These are phyloP conservation scores for Listronotus oregonensis DNA, from an alignment of 1,140 invertebrate species.

Conservation along the genomic window DNA sequence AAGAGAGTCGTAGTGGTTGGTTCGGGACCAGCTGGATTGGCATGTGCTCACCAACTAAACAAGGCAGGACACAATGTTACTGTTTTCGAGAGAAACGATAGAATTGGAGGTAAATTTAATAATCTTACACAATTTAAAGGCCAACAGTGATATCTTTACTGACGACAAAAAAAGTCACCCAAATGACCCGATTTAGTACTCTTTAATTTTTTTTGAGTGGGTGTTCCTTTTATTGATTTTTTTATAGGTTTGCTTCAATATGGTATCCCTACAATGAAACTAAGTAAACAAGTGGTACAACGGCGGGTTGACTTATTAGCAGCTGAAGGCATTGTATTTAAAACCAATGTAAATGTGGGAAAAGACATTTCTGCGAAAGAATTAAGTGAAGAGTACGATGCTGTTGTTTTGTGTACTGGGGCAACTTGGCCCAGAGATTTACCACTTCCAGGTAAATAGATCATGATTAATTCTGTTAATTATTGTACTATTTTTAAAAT, in stretches of 20 bases:
- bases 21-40: slow-evolving; percentile 92
- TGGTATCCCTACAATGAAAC: slow-evolving; percentile 98
- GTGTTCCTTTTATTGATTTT: not conserved
- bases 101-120: slow-evolving; percentile 70
- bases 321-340: slow-evolving; percentile 91
- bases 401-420: slow-evolving; percentile 88
- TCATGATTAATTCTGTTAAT: slow-evolving; percentile 66
- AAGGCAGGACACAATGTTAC: slow-evolving; percentile 82
- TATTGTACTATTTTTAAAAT: not conserved
- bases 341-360: slow-evolving; percentile 88
- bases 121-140: too few species aligned
- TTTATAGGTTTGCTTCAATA: slow-evolving; percentile 83
- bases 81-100: slow-evolving; percentile 96
- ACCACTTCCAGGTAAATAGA: slow-evolving; percentile 74
- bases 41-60: slow-evolving; percentile 96
- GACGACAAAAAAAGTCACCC: too few species aligned
- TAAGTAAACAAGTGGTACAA: slow-evolving; percentile 91
- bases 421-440: slow-evolving; percentile 96
- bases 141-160: too few species aligned
- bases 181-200: too few species aligned
- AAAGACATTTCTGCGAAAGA: slow-evolving; percentile 84
- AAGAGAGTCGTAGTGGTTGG: slow-evolving; percentile 93
- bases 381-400: slow-evolving; percentile 74
- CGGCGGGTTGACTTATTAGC: slow-evolving; percentile 85
- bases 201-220: not conserved